Base-by-base conservation (phyloP, 2,113 vertebrate species). In the Sorex araneus region DNA sequence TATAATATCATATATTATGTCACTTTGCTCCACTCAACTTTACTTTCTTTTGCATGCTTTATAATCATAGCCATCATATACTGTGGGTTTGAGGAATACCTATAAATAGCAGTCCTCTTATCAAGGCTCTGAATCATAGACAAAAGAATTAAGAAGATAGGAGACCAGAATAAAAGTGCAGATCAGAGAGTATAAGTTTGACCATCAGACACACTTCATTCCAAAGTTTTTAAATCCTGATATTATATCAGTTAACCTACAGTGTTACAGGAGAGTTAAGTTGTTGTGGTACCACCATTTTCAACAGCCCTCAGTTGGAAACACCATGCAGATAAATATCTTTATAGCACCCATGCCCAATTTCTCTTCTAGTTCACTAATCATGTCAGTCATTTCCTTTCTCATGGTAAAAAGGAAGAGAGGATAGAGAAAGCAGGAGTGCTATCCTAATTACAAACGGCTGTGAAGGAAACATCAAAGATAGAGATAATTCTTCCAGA, bases 41-140 rank as follows among this genome's bases (percentile, higher is more conserved):
- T 13, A 75, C 28, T 94, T 92, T 23, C 82, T 90, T 28, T 90
- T 88, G 92, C 57, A 76, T 81, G 63, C 54, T 45, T 89, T 80
- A 50, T 50, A 80, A 32, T 80, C 63, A 89, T 16, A 77, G 7
- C 27, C 36, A 66, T 70, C 47, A 45, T 57, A 92, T 76, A 71
- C 32, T 87, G 30, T 70, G 7, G 34, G 32, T 75, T 19, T 92
- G 16, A 87, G 50, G 63, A 64, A 84, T 70, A 71, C 9, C 73
- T 47, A 70, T 76, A 71, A 64, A 84, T 71, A 77, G 34, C 23
- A 60, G 50, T 34, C 23, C 45, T 77, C 32, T 83, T 64, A 54
- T 47, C 75, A 23, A 84, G 63, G n/a, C 43, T 84, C 50, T 84
- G 54, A 87, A n/a, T 78, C 45, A 84, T 54, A 90, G 28, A 84